Percentiles rank a stretch among this genome's conserved stretches.
These are phyloP conservation scores for Nomada ruficornis DNA, from an alignment of 2,888 invertebrate genomes.

Conservation along the genomic window DNA sequence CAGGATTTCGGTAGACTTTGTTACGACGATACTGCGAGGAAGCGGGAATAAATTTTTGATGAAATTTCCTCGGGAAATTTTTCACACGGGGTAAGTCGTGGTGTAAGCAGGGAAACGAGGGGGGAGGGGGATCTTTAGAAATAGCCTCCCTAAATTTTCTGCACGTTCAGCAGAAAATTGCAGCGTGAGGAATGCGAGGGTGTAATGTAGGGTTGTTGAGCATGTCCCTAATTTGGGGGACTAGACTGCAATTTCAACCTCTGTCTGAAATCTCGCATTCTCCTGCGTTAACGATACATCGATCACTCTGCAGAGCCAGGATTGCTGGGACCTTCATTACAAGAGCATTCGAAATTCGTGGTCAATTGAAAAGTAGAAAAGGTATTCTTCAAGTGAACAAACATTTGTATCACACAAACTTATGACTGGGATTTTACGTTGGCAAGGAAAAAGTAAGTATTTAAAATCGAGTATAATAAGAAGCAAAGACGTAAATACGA, in stretches of 20 bases:
- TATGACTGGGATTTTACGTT: no score
- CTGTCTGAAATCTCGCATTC: constrained; percentile 9
- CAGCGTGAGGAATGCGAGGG: neutral
- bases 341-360: no score
- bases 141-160: constrained; percentile 10
- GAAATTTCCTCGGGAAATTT: neutral
- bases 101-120: neutral
- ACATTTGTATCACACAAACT: no score
- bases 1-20: no score
- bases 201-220: constrained; percentile 32
- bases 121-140: neutral
- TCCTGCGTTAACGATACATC: constrained; percentile 21
- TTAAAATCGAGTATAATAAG: no score
- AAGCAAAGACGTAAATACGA: no score
- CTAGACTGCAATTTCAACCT: constrained; percentile 4
- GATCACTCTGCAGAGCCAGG: neutral
- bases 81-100: neutral
- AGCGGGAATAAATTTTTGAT: no score
- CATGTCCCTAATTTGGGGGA: constrained; percentile 20
- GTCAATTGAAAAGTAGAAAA: no score
- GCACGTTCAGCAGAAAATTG: constrained; percentile 4
- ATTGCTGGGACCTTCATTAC: neutral
- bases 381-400: no score
- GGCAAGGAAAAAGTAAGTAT: no score
- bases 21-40: no score